Conservation (phyloP, 2,113 vertebrate genomes). For the Myotis brandtii region DNA sequence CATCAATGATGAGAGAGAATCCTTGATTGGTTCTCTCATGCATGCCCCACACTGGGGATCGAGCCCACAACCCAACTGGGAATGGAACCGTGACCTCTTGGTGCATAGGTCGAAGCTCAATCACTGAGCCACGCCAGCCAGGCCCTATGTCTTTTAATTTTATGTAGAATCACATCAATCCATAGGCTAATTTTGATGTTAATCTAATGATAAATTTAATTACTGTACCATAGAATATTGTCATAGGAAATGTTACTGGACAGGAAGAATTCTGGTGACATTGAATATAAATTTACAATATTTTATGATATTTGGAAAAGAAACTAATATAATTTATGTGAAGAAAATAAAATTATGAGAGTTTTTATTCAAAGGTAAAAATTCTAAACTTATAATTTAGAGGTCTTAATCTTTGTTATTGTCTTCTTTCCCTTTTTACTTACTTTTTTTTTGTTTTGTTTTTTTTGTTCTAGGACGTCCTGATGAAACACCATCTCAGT, state of each 20-base stretch:
- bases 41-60: background rate
- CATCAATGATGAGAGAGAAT: no score
- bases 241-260: background rate
- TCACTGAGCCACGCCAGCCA: background rate
- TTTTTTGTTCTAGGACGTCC: constrained; percentile 10
- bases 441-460: no score
- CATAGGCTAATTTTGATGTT: background rate
- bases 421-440: background rate
- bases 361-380: background rate
- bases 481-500: background rate
- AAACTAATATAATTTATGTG: background rate
- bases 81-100: background rate
- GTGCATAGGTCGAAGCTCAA: background rate
- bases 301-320: background rate
- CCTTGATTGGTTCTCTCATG: background rate
- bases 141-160: background rate
- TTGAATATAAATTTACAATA: background rate
- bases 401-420: background rate
- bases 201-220: background rate
- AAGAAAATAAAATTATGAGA: background rate
- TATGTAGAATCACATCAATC: background rate
- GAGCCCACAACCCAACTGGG: no score
- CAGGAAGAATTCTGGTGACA: background rate
- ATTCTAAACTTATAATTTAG: background rate
- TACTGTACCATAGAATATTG: background rate